A percentile compares a stretch with the other conserved stretches of the same genome.
These are phyloP conservation scores for Stratiomys singularior DNA, from an alignment of 2,888 invertebrate species.

Conservation along the genomic window DNA sequence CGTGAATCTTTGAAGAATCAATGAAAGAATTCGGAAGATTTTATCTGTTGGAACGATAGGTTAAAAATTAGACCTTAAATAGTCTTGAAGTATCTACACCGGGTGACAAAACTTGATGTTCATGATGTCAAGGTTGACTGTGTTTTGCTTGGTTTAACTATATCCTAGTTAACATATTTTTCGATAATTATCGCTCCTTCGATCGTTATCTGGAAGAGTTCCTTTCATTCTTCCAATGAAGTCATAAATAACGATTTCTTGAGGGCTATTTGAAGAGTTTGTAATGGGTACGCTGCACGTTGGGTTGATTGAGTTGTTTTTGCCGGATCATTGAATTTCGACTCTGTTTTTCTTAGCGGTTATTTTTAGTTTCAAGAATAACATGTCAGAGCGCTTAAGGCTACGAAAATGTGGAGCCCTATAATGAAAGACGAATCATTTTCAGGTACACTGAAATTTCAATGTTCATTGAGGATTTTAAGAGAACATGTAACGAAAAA, in stretches of 20 bases:
- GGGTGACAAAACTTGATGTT: conserved; percentile 1
- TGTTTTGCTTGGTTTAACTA: not conserved
- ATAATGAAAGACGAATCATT: conserved; percentile 36
- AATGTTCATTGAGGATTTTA: not conserved
- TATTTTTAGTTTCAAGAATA: not conserved
- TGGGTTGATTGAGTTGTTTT: too few species aligned
- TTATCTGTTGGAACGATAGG: not conserved
- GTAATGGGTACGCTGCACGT: not conserved
- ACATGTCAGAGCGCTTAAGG: not conserved
- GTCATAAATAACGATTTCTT: conserved; percentile 34
- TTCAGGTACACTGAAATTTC: conserved; percentile 23
- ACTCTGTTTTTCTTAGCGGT: too few species aligned
- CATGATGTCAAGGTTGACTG: not conserved
- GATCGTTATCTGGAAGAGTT: conserved; percentile 33
- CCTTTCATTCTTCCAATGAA: conserved; percentile 31
- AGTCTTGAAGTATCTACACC: not conserved
- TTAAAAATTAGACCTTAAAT: not conserved
- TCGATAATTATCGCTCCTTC: conserved; percentile 38
- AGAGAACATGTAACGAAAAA: not conserved
- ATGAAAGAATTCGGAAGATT: not conserved
- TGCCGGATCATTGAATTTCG: too few species aligned
- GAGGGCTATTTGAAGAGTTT: not conserved
- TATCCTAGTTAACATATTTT: conserved; percentile 16
- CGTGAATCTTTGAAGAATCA: not conserved
- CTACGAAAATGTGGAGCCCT: conserved; percentile 14